Percentiles rank a stretch among this genome's conserved stretches.
Evolutionary conservation across 2,888 invertebrate species (phyloP).

Genomic region (Standfussiana lucernea): DNA sequence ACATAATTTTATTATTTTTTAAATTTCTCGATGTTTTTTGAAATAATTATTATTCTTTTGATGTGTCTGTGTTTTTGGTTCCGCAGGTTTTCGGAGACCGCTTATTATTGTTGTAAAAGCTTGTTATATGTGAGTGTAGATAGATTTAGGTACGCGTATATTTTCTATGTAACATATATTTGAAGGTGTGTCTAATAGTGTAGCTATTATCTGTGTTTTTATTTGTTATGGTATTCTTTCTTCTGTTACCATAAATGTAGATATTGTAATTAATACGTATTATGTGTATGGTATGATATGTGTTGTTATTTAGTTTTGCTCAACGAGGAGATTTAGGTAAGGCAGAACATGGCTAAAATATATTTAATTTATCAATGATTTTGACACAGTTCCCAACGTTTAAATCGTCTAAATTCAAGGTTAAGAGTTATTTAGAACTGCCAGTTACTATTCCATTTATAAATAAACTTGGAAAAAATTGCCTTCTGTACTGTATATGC

Average conservation of each 20-base stretch:
- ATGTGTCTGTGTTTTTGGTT: conserved; percentile 67
- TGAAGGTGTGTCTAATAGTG: conserved; percentile 33
- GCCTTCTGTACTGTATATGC: neutral
- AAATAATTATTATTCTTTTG: conserved; percentile 62
- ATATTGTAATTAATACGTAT: conserved; percentile 40
- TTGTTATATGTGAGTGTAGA: conserved; percentile 74
- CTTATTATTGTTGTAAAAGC: conserved; percentile 72
- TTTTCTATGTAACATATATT: conserved; percentile 37
- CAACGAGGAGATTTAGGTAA: conserved; percentile 45
- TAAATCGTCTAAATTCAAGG: neutral
- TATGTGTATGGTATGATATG: conserved; percentile 43
- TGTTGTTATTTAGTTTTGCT: conserved; percentile 50
- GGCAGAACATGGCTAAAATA: conserved; percentile 22
- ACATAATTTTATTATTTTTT: conserved; percentile 69
- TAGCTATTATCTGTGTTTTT: conserved; percentile 45
- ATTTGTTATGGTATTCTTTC: conserved; percentile 36
- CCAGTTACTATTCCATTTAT: neutral
- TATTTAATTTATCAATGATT: neutral
- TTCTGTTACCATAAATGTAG: conserved; percentile 40
- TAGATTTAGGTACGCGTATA: conserved; percentile 71
- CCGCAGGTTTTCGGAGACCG: conserved; percentile 60
- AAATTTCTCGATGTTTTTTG: conserved; percentile 61
- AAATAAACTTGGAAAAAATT: neutral
- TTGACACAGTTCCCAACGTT: neutral
- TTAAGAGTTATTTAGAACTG: neutral